These are phyloP conservation scores for Mormoops blainvillei DNA, from an alignment of 2,113 vertebrate species.

Conservation along the genomic window DNA sequence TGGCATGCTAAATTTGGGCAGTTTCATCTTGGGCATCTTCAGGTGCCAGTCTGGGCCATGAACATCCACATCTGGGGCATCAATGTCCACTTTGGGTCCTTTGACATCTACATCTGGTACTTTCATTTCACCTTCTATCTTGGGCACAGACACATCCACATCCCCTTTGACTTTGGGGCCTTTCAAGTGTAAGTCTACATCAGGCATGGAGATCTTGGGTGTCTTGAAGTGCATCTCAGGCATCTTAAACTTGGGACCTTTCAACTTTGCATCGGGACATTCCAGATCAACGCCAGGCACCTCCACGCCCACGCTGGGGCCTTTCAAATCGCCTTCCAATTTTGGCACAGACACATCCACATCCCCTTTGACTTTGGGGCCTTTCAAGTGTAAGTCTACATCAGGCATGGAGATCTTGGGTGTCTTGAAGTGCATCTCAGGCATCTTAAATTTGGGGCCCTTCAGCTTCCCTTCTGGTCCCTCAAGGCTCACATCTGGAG, in stretches of 20 bases:
- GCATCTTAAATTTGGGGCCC: slow-evolving; percentile 78
- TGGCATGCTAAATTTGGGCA: slow-evolving; percentile 68
- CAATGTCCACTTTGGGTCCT: not conserved
- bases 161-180: slow-evolving; percentile 61
- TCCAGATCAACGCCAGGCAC: slow-evolving; percentile 66
- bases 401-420: slow-evolving; percentile 66
- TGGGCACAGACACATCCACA: slow-evolving; percentile 35
- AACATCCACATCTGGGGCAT: slow-evolving; percentile 46
- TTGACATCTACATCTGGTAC: slow-evolving; percentile 15
- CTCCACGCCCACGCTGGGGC: not conserved
- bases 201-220: slow-evolving; percentile 54
- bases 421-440: slow-evolving; percentile 47
- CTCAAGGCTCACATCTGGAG: slow-evolving; percentile 35
- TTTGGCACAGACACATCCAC: slow-evolving; percentile 47
- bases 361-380: slow-evolving; percentile 66
- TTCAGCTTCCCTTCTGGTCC: slow-evolving; percentile 60
- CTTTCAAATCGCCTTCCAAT: slow-evolving; percentile 67
- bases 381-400: slow-evolving; percentile 67
- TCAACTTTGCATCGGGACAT: slow-evolving; percentile 63
- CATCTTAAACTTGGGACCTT: slow-evolving; percentile 67
- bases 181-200: slow-evolving; percentile 59
- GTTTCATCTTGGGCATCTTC: slow-evolving; percentile 78
- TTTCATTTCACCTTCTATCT: slow-evolving; percentile 57
- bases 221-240: slow-evolving; percentile 45
- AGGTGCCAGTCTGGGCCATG: slow-evolving; percentile 73